These are phyloP conservation scores for Nasonia longicornis DNA, from an alignment of 1,140 invertebrate genomes.

Conservation along the genomic window DNA sequence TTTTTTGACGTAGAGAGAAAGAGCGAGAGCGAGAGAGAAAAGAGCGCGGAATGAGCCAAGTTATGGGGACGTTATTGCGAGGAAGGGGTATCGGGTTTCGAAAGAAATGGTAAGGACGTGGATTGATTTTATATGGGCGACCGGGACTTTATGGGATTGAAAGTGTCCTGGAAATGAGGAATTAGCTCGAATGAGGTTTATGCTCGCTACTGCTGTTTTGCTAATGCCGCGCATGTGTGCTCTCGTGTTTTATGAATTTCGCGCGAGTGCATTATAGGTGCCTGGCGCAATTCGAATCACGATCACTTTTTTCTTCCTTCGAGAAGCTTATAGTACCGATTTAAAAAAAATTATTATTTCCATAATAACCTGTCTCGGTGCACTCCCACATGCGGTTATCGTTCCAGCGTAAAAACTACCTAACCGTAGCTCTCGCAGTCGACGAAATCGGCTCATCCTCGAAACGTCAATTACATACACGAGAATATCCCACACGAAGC, in stretches of 20 bases:
- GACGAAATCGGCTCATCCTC: too few species aligned
- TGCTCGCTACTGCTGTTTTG: not conserved
- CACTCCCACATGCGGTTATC: too few species aligned
- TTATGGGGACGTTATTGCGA: constrained; percentile 22
- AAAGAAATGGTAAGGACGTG: constrained; percentile 21
- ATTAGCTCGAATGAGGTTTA: constrained; percentile 1
- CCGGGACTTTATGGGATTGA: constrained; percentile 15
- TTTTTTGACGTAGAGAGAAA: constrained; percentile 1
- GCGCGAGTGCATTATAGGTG: not conserved
- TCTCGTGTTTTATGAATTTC: not conserved
- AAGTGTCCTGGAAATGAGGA: constrained; percentile 20
- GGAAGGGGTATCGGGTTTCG: constrained; percentile 29
- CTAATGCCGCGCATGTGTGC: not conserved
- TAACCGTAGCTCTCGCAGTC: too few species aligned
- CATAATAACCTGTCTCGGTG: too few species aligned
- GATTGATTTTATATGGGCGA: constrained; percentile 20
- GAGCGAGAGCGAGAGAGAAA: not conserved
- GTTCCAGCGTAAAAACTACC: too few species aligned
- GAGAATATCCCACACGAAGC: too few species aligned
- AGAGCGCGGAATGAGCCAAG: constrained; percentile 5
- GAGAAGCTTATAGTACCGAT: too few species aligned
- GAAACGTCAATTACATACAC: too few species aligned
- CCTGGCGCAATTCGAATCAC: not conserved
- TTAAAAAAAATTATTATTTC: too few species aligned
- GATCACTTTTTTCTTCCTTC: not conserved